phyloP scores from a whole-genome alignment of 2,113 vertebrate species.

The Myiozetetes cayanensis region DNA sequence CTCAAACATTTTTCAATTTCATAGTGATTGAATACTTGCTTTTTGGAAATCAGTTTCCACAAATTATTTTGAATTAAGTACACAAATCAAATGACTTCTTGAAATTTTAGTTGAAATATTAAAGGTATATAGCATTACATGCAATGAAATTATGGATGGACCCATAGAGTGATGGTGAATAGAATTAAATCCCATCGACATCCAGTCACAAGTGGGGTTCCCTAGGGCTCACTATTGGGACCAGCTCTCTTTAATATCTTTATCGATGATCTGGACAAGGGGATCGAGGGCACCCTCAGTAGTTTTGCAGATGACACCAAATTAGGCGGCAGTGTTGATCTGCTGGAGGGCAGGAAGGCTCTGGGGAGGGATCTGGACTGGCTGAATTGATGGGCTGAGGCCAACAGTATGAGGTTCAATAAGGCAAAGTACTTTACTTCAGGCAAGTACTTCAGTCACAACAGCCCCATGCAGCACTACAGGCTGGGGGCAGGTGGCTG shows the following conservation, averaged over 20 bases:
- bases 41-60: not conserved
- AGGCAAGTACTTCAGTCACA: not conserved
- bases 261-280: not conserved
- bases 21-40: not conserved
- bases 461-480: fast-evolving
- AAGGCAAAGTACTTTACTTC: not conserved
- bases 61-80: not conserved
- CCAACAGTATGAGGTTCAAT: not conserved
- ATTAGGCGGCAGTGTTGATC: not conserved
- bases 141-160: not conserved
- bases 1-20: not conserved
- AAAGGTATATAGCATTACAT: not conserved
- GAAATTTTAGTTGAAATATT: not conserved
- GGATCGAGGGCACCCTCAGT: not conserved
- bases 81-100: not conserved
- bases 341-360: not conserved
- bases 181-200: not conserved
- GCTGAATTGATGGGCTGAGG: not conserved
- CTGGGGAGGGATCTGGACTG: not conserved
- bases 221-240: not conserved
- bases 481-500: not conserved
- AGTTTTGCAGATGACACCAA: not conserved
- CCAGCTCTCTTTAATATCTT: not conserved
- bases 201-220: not conserved
- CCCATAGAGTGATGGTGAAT: not conserved